Evolutionary conservation across 2,797 vertebrate genomes (phyloP), one percentile per base, ranked within the genome.

Genomic region (Adelosebastes latens): DNA sequence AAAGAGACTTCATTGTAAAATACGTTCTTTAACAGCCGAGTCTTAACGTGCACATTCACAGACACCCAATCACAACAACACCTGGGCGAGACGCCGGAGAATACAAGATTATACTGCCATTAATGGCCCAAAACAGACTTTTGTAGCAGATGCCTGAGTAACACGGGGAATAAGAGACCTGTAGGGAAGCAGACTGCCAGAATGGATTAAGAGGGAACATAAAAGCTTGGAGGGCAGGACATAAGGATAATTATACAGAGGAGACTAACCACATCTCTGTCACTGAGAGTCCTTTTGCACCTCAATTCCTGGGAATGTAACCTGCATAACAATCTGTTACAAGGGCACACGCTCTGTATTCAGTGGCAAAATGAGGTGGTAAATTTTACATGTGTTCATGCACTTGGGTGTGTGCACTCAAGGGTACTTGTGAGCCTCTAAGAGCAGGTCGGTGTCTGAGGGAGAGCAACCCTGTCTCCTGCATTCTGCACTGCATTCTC

Each of bases 201-300:
- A 34, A 69, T 72, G 63, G 87, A 90, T 86, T 86, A 60, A 77
- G 70, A 82, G 67, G 34, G 60, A 86, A 79, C 75, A 75, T 78
- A 77, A 83, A 81, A 81, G 79, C 82, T 85, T 55, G 8, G 61
- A 88, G 84, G 83, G 77, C 75, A 87, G 73, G 76, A 71, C 67
- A 80, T 46, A 53, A 77, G 63, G 60, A 80, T 86, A 87, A 90
- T 88, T 85, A 89, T 53, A 81, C 74, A 81, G 83, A 65, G 70
- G 77, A 83, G 87, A 88, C 62, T 3, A 25, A 18, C 46, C 46
- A 42, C 29, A 82, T 84, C 71, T 77, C 63, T 84, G 78, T 79
- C 82, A 81, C 60, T 53, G 24, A 77, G 72, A 85, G 67, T 87
- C 60, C 60, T 59, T 22, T 31, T 61, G 52, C 62, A 77, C 67